These are phyloP conservation scores for Microctenopoma stevenorrisi DNA, from an alignment of 2,797 vertebrate genomes.

Conservation along the genomic window DNA sequence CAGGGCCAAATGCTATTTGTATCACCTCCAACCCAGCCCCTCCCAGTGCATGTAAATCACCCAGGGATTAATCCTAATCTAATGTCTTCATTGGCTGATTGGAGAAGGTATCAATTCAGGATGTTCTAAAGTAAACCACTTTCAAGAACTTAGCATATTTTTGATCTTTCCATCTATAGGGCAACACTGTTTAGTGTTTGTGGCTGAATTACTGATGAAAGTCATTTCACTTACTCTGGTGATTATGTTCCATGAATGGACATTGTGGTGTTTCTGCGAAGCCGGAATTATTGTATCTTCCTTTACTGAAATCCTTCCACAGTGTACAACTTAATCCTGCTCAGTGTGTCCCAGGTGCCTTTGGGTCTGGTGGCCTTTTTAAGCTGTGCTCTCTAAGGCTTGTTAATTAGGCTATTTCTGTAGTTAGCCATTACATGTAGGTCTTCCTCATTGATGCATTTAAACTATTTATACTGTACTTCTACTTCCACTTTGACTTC, in stretches of 20 bases:
- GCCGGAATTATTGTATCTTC: conserved; percentile 43
- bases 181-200: background rate
- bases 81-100: conserved; percentile 79
- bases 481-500: conserved; percentile 5
- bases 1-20: conserved; percentile 81
- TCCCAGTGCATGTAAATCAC: conserved; percentile 74
- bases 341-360: conserved; percentile 77
- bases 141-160: conserved; percentile 31
- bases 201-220: background rate
- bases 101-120: conserved; percentile 58
- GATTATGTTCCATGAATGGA: conserved; percentile 46
- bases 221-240: background rate
- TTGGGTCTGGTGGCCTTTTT: conserved; percentile 79
- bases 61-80: conserved; percentile 83
- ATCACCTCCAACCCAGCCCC: conserved; percentile 72
- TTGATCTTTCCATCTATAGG: conserved; percentile 6
- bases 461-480: conserved; percentile 4
- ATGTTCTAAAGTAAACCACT: conserved; percentile 55
- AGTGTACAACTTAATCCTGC: conserved; percentile 77
- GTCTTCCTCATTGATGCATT: conserved; percentile 47
- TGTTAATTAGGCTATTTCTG: conserved; percentile 85
- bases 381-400: conserved; percentile 82
- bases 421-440: conserved; percentile 65
- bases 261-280: conserved; percentile 5
- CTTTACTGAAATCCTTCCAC: conserved; percentile 55